These are phyloP conservation scores for Piliocolobus tephrosceles DNA, from an alignment of 2,113 vertebrate species.

Conservation along the genomic window DNA sequence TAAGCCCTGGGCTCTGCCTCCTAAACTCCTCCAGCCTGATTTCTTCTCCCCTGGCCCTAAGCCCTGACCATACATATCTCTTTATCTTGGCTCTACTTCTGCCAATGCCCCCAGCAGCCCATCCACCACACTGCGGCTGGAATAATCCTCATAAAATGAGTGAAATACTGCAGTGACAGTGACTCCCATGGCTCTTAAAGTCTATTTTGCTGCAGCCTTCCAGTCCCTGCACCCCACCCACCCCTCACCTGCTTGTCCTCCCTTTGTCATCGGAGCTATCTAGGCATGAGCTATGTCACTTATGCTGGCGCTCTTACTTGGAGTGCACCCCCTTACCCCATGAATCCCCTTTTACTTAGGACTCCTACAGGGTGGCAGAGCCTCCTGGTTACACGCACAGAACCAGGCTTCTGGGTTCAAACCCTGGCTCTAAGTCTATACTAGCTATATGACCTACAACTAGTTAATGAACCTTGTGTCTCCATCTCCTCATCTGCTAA, in stretches of 20 bases:
- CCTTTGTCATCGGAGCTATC: not conserved
- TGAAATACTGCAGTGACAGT: not conserved
- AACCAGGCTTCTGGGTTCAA: not conserved
- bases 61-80: not conserved
- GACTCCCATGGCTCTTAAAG: not conserved
- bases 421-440: not conserved
- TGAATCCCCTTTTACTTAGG: not conserved
- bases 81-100: not conserved
- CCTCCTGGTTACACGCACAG: not conserved
- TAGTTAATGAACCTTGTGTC: not conserved
- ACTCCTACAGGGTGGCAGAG: not conserved
- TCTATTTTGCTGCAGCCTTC: not conserved
- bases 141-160: not conserved
- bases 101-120: not conserved
- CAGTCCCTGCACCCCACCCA: not conserved
- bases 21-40: not conserved
- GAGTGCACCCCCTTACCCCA: not conserved
- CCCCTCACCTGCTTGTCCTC: not conserved
- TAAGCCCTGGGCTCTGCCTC: not conserved
- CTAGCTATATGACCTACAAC: not conserved
- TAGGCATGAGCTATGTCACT: not conserved
- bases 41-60: not conserved
- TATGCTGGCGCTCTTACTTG: not conserved
- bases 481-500: not conserved
- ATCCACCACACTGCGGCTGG: not conserved